These are phyloP conservation scores for Philereme transversata DNA, from an alignment of 2,888 invertebrate genomes.

Conservation along the genomic window DNA sequence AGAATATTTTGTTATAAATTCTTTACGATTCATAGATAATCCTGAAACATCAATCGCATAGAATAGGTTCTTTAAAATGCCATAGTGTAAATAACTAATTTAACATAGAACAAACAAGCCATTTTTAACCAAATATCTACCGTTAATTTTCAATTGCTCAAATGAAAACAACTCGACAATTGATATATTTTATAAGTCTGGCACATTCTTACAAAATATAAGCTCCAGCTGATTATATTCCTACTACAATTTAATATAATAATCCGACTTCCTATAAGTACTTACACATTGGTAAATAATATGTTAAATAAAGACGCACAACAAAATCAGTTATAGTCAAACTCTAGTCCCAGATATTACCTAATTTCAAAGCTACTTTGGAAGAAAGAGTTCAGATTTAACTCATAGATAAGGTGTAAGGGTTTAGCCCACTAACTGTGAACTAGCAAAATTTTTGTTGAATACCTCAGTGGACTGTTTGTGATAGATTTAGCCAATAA, in stretches of 20 bases:
- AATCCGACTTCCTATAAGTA: not conserved
- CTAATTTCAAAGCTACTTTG: constrained; percentile 59
- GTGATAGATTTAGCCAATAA: constrained; percentile 83
- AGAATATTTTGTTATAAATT: constrained; percentile 20
- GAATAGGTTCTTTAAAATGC: constrained; percentile 32
- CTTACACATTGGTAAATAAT: not conserved
- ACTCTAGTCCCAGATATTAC: constrained; percentile 75
- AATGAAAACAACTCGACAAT: constrained; percentile 13
- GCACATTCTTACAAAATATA: constrained; percentile 9
- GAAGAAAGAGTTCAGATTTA: constrained; percentile 59
- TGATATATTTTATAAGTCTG: constrained; percentile 17
- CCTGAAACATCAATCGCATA: constrained; percentile 25
- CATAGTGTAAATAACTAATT: constrained; percentile 42
- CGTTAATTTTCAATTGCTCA: constrained; percentile 45
- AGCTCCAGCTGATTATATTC: not conserved
- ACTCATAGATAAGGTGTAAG: constrained; percentile 58
- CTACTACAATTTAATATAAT: too few species aligned
- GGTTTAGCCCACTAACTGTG: constrained; percentile 45
- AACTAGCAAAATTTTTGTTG: constrained; percentile 62
- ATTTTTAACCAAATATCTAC: constrained; percentile 56
- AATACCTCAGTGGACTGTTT: constrained; percentile 81
- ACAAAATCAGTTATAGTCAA: constrained; percentile 74
- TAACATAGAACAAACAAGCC: constrained; percentile 45
- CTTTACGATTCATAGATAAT: constrained; percentile 19
- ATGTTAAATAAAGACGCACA: constrained; percentile 50